Evolutionary conservation across 2,797 vertebrate genomes (phyloP).

Genomic region (Balearica regulorum): DNA sequence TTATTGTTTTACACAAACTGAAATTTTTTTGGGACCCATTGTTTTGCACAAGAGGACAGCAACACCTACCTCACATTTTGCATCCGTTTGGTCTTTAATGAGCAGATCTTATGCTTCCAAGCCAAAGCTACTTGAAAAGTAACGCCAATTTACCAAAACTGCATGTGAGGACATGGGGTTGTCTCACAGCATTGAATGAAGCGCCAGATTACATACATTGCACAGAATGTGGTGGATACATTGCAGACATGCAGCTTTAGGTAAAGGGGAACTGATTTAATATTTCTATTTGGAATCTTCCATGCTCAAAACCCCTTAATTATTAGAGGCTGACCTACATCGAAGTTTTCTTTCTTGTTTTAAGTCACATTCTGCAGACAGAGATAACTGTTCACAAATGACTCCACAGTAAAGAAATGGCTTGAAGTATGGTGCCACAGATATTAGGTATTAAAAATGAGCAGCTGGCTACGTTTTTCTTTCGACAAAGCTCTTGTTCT

Average conservation of each 20-base stretch:
- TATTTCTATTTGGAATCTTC: background rate
- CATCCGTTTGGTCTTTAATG: background rate
- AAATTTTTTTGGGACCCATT: background rate
- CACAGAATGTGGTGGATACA: background rate
- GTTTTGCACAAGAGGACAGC: background rate
- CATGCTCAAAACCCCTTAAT: background rate
- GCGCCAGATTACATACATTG: background rate
- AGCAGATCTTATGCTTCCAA: background rate
- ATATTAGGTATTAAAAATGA: background rate
- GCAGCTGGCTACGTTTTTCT: background rate
- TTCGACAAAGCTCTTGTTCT: background rate
- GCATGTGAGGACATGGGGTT: background rate
- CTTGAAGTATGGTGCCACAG: background rate
- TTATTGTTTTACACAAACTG: background rate
- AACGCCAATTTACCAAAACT: rapidly evolving
- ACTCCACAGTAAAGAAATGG: background rate
- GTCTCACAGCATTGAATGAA: background rate
- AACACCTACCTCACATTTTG: background rate
- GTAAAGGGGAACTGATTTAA: background rate
- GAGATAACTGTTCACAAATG: background rate
- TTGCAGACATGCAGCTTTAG: background rate
- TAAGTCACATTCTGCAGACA: background rate
- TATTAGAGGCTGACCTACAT: background rate
- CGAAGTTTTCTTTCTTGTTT: background rate
- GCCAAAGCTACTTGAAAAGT: background rate